Evolutionary conservation across 1,140 invertebrate genomes (phyloP), one percentile per base, ranked within the genome.

Genomic region (Danaus plexippus): DNA sequence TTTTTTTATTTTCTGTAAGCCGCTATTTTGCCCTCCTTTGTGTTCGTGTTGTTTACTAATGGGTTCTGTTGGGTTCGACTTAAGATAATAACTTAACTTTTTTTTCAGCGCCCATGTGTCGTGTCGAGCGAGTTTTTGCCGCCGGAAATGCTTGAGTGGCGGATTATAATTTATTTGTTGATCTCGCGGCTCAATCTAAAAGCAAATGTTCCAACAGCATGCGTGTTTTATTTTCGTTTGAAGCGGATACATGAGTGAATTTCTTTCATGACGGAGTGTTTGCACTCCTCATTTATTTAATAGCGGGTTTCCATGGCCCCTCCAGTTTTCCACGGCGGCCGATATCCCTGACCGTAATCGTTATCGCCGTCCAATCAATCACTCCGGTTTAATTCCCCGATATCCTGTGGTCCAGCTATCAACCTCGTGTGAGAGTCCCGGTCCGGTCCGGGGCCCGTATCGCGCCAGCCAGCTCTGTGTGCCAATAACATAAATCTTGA

Each of bases 31-130:
- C 80, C 76, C 81, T 85, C 79, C 78, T 83, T 87, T 87, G 83
- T 82, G 84, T 64, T 69, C 73, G 75, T 79, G 84, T 87, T 87
- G 84, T 85, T 87, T 87, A 87, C 84, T 87, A 87, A 87, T 87
- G 84, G 81, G 77, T 87, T 85, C 80, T 82, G 83, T 81, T 86
- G 79, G 80, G 76, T 84, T 83, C 81, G 80, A 87, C 81, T 85
- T 85, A 77, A 85, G 83, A 87, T 87, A 87, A 87, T 86, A 87
- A 82, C 75, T 84, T 72, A 63, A 67, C 66, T 82, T 85, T 86
- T 86, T 85, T 79, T 73, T 77, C 73, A 32, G 22, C 22, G 73
- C 61, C 80, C 84, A 84, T 85, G 75, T 84, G 81, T 85, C 71
- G 80, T 61, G 67, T 50, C 42, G 47, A 61, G 54, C 63, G 66